phyloP scores from a whole-genome alignment of 2,888 invertebrate genomes.

The Microplitis deprimator region DNA sequence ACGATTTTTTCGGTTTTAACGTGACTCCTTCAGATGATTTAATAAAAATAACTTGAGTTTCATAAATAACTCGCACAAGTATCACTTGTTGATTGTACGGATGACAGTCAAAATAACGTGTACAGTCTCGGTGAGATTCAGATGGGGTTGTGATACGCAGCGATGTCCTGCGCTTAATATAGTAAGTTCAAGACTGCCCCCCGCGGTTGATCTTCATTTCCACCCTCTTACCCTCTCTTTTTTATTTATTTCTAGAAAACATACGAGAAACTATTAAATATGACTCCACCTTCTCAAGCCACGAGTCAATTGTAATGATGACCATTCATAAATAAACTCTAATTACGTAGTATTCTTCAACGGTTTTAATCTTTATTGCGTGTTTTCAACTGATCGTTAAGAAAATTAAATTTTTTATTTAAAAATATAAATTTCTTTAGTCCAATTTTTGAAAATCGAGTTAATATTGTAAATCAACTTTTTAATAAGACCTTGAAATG shows the following conservation, averaged over 20 bases:
- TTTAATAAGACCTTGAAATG: too few relatives aligned
- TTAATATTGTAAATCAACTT: too few relatives aligned
- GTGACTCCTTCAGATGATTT: conserved; percentile 1
- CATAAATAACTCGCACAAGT: conserved; percentile 4
- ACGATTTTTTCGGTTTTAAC: not conserved
- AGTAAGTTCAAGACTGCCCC: conserved; percentile 50
- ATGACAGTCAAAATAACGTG: conserved; percentile 4
- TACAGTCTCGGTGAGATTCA: conserved; percentile 50
- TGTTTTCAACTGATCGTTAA: too few relatives aligned
- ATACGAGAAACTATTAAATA: conserved; percentile 22
- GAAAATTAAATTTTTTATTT: too few relatives aligned
- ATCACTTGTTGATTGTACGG: conserved; percentile 35
- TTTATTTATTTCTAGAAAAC: conserved; percentile 22
- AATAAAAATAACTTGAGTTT: conserved; percentile 4
- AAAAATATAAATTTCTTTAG: too few relatives aligned
- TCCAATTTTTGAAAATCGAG: too few relatives aligned
- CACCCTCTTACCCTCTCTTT: conserved; percentile 34
- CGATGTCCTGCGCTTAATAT: conserved; percentile 66
- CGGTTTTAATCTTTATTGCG: too few relatives aligned
- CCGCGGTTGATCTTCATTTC: conserved; percentile 50
- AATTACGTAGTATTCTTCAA: too few relatives aligned
- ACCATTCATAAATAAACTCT: conserved; percentile 13
- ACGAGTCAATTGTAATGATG: conserved; percentile 46
- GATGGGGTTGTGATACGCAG: conserved; percentile 63
- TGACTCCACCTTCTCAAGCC: conserved; percentile 36